Evolutionary conservation across 2,888 invertebrate species (phyloP), one percentile per base, ranked within the genome.

Genomic region (Prosopocoilus inquinatus): DNA sequence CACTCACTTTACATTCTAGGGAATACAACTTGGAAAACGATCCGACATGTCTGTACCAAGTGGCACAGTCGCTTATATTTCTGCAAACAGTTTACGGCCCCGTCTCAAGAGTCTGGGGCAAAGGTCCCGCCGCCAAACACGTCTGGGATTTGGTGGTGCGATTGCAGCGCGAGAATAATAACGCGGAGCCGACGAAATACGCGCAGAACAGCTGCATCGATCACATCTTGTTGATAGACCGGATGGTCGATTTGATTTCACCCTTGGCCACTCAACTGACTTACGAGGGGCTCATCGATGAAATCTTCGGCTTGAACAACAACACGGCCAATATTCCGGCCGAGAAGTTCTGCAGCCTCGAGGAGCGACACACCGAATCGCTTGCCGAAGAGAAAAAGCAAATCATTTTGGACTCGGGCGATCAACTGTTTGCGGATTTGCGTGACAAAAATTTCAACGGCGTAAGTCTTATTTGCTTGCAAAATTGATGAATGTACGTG

Each of bases 271-370:
- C 96, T 0, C 99, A 98, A 71, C 83, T 97, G 34, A 98, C 98
- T 0, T 99, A 98, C 69, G 97, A 97, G 77, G 99, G 98, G 2
- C 82, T 99, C 5, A 92, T 99, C 61, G 99, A 99, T 78, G 97
- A 98, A 76, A 84, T 95, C 54, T 97, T 89, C 77, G 90, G 91
- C 34, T 92, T 97, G 55, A 88, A 88, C 64, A 87, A 83, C 66
- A 86, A 88, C 32, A 88, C 90, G 15, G 91, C 91, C 0, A 86
- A 88, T 45, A 84, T 97, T 67, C 95, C 96, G 0, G 88, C 90
- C 0, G 90, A 92, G 65, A 90, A 89, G 75, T 96, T 96, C 75
- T 80, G 83, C 38, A 83, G 84, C 20, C 81, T 82, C 0, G 87
- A 89, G 63, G 88, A 88, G 61, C 80, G 81, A 33, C 77, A 75